A percentile compares a stretch with the other conserved stretches of the same genome.
Conservation (phyloP, 2,797 vertebrate species). For the Bradypodion pumilum region DNA sequence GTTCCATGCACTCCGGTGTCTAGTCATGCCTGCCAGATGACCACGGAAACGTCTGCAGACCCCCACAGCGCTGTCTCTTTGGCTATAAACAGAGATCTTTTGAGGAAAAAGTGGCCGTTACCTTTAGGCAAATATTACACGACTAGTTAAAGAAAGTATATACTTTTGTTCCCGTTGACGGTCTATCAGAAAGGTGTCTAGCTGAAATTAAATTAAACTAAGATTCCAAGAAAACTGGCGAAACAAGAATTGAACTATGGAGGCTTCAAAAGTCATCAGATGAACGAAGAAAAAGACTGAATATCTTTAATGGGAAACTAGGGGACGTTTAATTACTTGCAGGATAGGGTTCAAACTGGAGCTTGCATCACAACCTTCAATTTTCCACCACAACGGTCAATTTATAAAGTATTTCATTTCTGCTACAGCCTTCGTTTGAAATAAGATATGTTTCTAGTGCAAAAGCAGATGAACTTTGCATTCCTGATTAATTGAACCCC, state of each 20-base stretch:
- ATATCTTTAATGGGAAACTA: not conserved
- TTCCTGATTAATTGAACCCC: not conserved
- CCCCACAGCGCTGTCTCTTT: too few relatives aligned
- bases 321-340: not conserved
- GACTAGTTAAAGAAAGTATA: not conserved
- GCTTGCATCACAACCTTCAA: too few relatives aligned
- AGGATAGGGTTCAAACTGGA: not conserved
- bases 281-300: not conserved
- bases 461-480: not conserved
- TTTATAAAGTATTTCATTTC: not conserved
- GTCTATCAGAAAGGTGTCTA: not conserved
- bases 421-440: not conserved
- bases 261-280: not conserved
- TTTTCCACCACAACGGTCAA: not conserved
- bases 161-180: not conserved
- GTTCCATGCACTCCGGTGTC: too few relatives aligned
- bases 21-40: too few relatives aligned
- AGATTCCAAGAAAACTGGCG: not conserved
- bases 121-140: too few relatives aligned
- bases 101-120: too few relatives aligned
- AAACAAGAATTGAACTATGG: not conserved
- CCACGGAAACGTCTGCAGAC: too few relatives aligned
- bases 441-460: not conserved
- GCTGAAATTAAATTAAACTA: not conserved
- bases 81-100: too few relatives aligned